A percentile compares a stretch with the other conserved stretches of the same genome.
These are phyloP conservation scores for Siniperca chuatsi DNA, from an alignment of 2,113 vertebrate genomes.

Conservation along the genomic window DNA sequence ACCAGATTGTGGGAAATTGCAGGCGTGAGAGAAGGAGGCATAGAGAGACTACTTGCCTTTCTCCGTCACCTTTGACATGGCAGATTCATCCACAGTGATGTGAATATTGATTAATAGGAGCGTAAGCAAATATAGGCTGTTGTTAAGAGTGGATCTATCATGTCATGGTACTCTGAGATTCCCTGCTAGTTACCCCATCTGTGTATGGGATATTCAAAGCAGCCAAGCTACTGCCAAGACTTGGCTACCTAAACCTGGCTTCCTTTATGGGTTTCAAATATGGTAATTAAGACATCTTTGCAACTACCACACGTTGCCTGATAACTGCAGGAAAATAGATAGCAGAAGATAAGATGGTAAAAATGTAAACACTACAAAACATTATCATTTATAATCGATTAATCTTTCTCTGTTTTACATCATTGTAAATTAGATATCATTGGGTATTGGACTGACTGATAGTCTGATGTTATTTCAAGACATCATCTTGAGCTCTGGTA, in stretches of 20 bases:
- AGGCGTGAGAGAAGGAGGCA: constrained; percentile 4
- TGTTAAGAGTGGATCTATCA: constrained; percentile 33
- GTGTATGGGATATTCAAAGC: constrained; percentile 5
- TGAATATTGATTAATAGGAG: constrained; percentile 31
- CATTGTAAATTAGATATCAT: background rate
- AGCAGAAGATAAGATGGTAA: background rate
- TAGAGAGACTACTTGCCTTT: constrained; percentile 9
- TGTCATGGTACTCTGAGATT: constrained; percentile 12
- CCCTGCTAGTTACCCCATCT: constrained; percentile 31
- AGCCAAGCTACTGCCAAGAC: background rate
- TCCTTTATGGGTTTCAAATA: constrained; percentile 13
- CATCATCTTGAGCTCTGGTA: too few relatives aligned
- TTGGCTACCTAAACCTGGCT: background rate
- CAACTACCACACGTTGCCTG: background rate
- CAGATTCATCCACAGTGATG: constrained; percentile 25
- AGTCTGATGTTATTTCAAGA: too few relatives aligned
- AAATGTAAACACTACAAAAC: background rate
- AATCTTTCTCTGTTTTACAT: background rate
- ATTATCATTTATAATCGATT: too few relatives aligned
- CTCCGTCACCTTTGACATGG: constrained; percentile 41
- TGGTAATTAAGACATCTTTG: background rate
- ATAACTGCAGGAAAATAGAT: background rate
- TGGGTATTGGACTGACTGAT: background rate
- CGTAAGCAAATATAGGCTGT: constrained; percentile 25
- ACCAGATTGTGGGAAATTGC: constrained; percentile 33